A percentile compares a stretch with the other conserved stretches of the same genome.
phyloP scores from a whole-genome alignment of 1,140 invertebrate genomes.

The Lordiphosa mommai region DNA sequence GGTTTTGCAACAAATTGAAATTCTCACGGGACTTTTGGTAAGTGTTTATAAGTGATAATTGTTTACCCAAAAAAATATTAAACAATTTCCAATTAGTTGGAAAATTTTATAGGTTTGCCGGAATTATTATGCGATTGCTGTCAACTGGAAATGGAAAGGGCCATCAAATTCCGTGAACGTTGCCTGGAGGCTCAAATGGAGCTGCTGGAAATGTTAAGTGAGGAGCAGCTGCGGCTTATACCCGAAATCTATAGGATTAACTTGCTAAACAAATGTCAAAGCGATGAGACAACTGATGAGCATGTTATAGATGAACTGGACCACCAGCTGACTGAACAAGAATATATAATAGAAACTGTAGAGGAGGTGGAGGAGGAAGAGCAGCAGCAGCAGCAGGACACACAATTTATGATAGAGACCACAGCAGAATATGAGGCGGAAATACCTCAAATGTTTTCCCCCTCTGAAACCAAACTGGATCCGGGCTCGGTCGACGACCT shows the following conservation, averaged over 20 bases:
- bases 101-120: slow-evolving; percentile 26
- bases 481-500: background rate
- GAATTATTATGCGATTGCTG: slow-evolving; percentile 37
- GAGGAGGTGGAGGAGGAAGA: background rate
- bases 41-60: slow-evolving; percentile 1
- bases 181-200: slow-evolving; percentile 29
- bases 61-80: background rate
- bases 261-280: background rate
- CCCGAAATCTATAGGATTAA: slow-evolving; percentile 14
- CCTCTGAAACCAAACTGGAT: background rate
- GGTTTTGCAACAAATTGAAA: slow-evolving; percentile 33
- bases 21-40: slow-evolving; percentile 40
- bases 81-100: slow-evolving; percentile 14
- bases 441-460: too few species aligned
- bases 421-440: too few species aligned
- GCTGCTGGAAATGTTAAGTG: slow-evolving; percentile 14
- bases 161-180: slow-evolving; percentile 33
- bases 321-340: background rate
- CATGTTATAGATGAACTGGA: background rate
- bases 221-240: slow-evolving; percentile 20
- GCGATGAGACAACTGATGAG: background rate
- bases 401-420: slow-evolving; percentile 1
- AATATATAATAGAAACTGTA: background rate
- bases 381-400: too few species aligned
- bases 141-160: slow-evolving; percentile 21